Conservation (phyloP, 2,888 invertebrate species). For the Cheiracanthium punctorium region DNA sequence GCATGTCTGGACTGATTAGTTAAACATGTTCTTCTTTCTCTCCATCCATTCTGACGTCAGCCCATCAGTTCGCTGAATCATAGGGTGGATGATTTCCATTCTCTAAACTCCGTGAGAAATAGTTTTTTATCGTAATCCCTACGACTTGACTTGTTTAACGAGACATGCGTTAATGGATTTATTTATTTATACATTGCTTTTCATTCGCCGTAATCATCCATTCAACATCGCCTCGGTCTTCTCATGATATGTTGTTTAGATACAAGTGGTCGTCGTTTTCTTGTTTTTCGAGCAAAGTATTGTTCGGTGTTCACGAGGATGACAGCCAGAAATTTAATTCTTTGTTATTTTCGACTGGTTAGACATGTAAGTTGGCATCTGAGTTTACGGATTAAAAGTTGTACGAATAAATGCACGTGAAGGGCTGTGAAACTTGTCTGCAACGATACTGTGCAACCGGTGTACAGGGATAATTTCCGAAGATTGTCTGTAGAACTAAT, state of each 20-base stretch:
- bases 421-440: too few species aligned
- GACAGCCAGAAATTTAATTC: too few species aligned
- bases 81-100: neutral
- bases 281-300: neutral
- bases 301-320: too few species aligned
- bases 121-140: neutral
- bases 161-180: neutral
- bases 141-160: neutral
- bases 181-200: neutral
- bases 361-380: too few species aligned
- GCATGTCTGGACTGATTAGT: neutral
- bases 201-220: neutral
- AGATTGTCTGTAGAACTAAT: too few species aligned
- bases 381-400: too few species aligned
- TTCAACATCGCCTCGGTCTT: neutral
- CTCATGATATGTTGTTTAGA: neutral
- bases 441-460: too few species aligned
- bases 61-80: neutral
- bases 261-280: neutral
- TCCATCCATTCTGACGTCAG: neutral
- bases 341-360: too few species aligned
- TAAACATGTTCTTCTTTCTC: neutral
- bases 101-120: neutral
- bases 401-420: too few species aligned
- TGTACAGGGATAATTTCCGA: too few species aligned